Evolutionary conservation across 2,113 vertebrate genomes (phyloP), one percentile per base, ranked within the genome.

Genomic region (Hydrochoerus hydrochaeris): DNA sequence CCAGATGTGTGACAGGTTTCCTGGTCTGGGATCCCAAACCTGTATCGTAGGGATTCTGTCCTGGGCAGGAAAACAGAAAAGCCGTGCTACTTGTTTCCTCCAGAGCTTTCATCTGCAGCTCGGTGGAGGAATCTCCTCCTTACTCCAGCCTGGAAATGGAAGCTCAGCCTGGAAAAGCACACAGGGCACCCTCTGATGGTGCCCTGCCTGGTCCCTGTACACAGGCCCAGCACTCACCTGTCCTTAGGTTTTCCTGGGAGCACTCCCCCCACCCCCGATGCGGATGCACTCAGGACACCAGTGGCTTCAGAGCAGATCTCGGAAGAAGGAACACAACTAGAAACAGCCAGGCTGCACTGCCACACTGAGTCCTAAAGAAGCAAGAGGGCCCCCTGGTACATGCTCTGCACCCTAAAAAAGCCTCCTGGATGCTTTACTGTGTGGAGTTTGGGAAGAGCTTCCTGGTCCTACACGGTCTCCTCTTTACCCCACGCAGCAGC

Each of bases 381-480:
- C 71, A 26, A 11, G 22, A 41, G 41, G 22, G 41, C 5, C 13
- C 20, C 13, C 28, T 2, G 24, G 22, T 17, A 30, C 0, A 12
- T 14, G 6, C 26, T 52, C 44, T 46, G n/a, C 0, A 16, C 54
- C 28, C 30, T 19, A 9, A 3, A 41, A 22, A 24, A 38, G 26
- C 14, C 5, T 30, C 28, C 13, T 16, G 17, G 7, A 8, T 3
- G 6, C 52, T 49, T 24, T 8, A 0, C 2, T 0, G 49, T 1
- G 4, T 12, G 54, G 12, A 44, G 32, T 10, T 28, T 52, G 57
- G 17, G 54, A 81, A 35, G 20, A 87, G 67, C 77, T 97, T 98
- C 52, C 78, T 49, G 20, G 38, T 46, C 16, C 69, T 67, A 0
- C 52, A 67, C 44, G 91, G 75, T 28, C 65, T 86, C 41, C 82